Evolutionary conservation across 2,888 invertebrate species (phyloP).

Genomic region (Noctuana brunneofusca): DNA sequence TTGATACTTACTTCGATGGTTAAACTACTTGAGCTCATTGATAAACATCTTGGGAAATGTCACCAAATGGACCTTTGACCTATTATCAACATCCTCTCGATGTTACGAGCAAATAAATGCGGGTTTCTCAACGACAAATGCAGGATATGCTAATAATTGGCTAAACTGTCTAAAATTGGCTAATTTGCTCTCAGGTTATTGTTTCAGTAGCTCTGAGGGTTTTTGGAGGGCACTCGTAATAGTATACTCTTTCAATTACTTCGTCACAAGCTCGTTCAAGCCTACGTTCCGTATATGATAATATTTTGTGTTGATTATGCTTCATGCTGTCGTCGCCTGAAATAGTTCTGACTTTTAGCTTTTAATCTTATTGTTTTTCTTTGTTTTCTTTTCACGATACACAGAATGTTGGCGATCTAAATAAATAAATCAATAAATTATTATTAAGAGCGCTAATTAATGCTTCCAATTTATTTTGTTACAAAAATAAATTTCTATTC

Average conservation of each 20-base stretch:
- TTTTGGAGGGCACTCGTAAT: conserved; percentile 5
- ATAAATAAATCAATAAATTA: too few relatives aligned
- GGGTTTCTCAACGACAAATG: conserved; percentile 54
- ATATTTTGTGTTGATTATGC: too few relatives aligned
- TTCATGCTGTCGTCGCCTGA: too few relatives aligned
- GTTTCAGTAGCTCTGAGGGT: conserved; percentile 15
- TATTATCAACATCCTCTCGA: conserved; percentile 40
- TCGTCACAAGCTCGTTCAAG: not conserved
- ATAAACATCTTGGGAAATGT: conserved; percentile 18
- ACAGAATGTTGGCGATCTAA: too few relatives aligned
- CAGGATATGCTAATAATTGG: conserved; percentile 80
- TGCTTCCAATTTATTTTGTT: too few relatives aligned
- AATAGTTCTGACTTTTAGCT: too few relatives aligned
- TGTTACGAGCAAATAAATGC: conserved; percentile 44
- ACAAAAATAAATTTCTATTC: too few relatives aligned
- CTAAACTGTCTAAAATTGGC: conserved; percentile 63
- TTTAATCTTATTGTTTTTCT: too few relatives aligned
- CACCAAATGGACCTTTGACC: conserved; percentile 36
- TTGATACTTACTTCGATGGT: not conserved
- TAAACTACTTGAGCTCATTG: not conserved
- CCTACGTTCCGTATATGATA: too few relatives aligned
- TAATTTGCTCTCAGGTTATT: conserved; percentile 45
- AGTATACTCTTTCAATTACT: not conserved
- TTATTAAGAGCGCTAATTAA: too few relatives aligned
- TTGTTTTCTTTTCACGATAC: too few relatives aligned